Base-by-base conservation (phyloP, 1,140 invertebrate species). In the Pseudomyrmex dendroicus region DNA sequence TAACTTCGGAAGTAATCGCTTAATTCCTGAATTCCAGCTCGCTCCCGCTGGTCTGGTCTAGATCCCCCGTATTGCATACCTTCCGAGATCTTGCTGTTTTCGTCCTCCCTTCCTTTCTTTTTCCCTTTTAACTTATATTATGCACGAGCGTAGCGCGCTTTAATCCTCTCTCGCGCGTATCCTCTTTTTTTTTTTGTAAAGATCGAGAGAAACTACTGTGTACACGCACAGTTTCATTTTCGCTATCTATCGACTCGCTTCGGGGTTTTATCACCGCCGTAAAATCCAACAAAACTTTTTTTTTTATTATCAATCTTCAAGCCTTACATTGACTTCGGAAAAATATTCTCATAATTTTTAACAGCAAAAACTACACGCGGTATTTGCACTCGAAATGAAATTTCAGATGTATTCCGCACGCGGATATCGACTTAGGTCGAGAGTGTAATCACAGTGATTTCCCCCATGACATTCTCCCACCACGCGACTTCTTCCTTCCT, bases 1-100 rank as follows among this genome's bases (percentile, higher is more conserved):
- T 83, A 88, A 90, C 86, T 90, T 89, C 87, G 72, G 76, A 88
- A 84, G 86, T 84, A 90, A 90, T 90, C 89, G 90, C 85, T 90
- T 90, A 86, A 89, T 89, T 86, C 88, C 84, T 57, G 84, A 77
- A 84, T 84, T 86, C 59, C 2, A 59, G 68, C 78, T 70, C 84
- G 73, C 83, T 88, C 67, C 72, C 44, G 48, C 67, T 50, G 86
- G 86, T 35, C 64, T 17, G 52, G 64, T 70, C 35, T 61, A 70
- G 54, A 80, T 59, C 35, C 8, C 44, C 44, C 66, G 44, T 70
- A 70, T 80, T 59, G 76, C 76, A 25, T 56, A 20, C 76, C 46
- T 78, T 67, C 52, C 76, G 54, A 22, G 44, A 80, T 57, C 66
- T 70, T 70, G 64, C 44, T 50, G 35, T 20, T 70, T 35, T 35